phyloP scores from a whole-genome alignment of 2,888 invertebrate species.

The Drosophila kokeensis region DNA sequence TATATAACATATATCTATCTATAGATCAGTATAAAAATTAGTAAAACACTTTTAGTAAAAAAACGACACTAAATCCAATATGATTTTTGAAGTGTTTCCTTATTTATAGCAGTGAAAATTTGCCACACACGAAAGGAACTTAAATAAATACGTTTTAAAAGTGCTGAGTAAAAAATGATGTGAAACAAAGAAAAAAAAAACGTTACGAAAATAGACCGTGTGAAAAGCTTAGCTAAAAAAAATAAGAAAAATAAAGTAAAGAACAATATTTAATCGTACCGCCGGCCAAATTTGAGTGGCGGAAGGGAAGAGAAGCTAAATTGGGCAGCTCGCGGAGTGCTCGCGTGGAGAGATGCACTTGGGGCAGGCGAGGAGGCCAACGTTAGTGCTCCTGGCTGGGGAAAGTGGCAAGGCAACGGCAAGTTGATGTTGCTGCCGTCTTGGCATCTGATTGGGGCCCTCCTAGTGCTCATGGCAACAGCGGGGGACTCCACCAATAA shows the following conservation, averaged over 20 bases:
- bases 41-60: too few relatives aligned
- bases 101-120: not conserved
- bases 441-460: slow-evolving; percentile 85
- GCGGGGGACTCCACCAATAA: slow-evolving; percentile 85
- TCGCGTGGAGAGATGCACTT: slow-evolving; percentile 64
- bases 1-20: not conserved
- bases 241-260: slow-evolving; percentile 3
- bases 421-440: slow-evolving; percentile 85
- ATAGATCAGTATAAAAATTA: too few relatives aligned
- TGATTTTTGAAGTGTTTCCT: not conserved
- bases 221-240: slow-evolving; percentile 15
- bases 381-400: slow-evolving; percentile 64
- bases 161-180: not conserved
- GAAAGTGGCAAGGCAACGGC: slow-evolving; percentile 62
- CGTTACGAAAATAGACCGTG: slow-evolving; percentile 7
- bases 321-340: slow-evolving; percentile 4
- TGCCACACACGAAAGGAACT: not conserved
- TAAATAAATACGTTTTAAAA: not conserved
- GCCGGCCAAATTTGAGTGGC: not conserved
- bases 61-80: not conserved
- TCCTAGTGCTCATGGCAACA: slow-evolving; percentile 85
- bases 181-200: not conserved
- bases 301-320: slow-evolving; percentile 21
- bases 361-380: slow-evolving; percentile 64
- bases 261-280: slow-evolving; percentile 10